Conservation (phyloP, 2,113 vertebrate species). For the Larimichthys polyactis region DNA sequence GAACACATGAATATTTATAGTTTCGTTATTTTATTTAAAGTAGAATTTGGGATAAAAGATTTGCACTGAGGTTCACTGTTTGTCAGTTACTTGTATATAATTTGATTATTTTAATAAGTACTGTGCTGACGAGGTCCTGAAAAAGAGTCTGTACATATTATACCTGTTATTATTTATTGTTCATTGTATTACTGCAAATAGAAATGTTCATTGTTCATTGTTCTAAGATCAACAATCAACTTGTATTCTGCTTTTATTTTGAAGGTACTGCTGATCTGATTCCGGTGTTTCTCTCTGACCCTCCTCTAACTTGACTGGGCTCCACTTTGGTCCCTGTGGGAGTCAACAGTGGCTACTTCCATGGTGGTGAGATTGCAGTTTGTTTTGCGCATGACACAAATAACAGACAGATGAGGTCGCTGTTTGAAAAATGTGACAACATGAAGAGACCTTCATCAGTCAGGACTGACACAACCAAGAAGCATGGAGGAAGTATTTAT, state of each 20-base stretch:
- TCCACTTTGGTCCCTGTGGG: background rate
- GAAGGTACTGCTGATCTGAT: background rate
- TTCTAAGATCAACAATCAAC: background rate
- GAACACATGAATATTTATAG: too few relatives aligned
- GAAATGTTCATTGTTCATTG: too few relatives aligned
- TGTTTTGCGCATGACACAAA: constrained; percentile 79
- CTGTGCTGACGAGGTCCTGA: too few relatives aligned
- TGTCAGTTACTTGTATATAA: too few relatives aligned
- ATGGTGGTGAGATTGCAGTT: constrained; percentile 68
- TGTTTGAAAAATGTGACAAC: constrained; percentile 29
- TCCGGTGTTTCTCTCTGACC: background rate
- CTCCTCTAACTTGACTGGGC: background rate
- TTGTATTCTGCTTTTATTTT: constrained; percentile 36
- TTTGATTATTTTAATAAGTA: too few relatives aligned
- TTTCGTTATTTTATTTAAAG: too few relatives aligned
- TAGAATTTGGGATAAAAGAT: too few relatives aligned
- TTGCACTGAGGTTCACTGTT: too few relatives aligned
- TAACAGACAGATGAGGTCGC: constrained; percentile 66
- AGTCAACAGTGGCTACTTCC: constrained; percentile 31
- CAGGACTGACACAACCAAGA: background rate
- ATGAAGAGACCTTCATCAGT: background rate
- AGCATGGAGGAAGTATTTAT: background rate
- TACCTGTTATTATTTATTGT: too few relatives aligned
- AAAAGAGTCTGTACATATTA: too few relatives aligned
- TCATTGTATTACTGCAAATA: too few relatives aligned